phyloP scores from a whole-genome alignment of 1,140 invertebrate genomes.

The Drosophila funebris region DNA sequence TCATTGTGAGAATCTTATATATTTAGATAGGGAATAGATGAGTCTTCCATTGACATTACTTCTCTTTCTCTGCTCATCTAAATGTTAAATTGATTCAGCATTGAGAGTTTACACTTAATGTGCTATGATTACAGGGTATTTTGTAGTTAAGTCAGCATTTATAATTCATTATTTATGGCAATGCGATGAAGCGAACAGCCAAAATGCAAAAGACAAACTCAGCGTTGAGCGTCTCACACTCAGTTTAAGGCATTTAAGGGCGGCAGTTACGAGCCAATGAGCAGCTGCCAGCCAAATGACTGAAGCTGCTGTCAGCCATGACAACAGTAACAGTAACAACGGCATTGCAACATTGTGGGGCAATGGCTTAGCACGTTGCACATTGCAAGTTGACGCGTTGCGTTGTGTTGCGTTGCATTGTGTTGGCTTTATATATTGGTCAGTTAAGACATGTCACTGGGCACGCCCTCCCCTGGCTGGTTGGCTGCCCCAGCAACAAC shows the following conservation, averaged over 20 bases:
- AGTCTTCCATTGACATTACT: too few species aligned
- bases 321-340: conserved; percentile 11
- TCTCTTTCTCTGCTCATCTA: too few species aligned
- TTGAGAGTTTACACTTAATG: too few species aligned
- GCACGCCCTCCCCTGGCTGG: conserved; percentile 51
- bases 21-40: too few species aligned
- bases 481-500: conserved; percentile 5
- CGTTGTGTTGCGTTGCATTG: conserved; percentile 45
- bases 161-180: background rate
- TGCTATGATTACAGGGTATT: too few species aligned
- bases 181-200: background rate
- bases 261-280: conserved; percentile 31
- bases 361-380: conserved; percentile 52
- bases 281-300: conserved; percentile 36
- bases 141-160: background rate
- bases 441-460: conserved; percentile 77
- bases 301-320: conserved; percentile 12
- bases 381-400: conserved; percentile 40
- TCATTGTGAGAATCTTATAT: too few species aligned
- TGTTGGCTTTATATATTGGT: conserved; percentile 69
- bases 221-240: background rate
- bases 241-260: background rate
- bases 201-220: background rate
- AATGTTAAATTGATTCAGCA: too few species aligned
- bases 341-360: conserved; percentile 40